Evolutionary conservation across 2,888 invertebrate species (phyloP).

Genomic region (Bombylius discolor): DNA sequence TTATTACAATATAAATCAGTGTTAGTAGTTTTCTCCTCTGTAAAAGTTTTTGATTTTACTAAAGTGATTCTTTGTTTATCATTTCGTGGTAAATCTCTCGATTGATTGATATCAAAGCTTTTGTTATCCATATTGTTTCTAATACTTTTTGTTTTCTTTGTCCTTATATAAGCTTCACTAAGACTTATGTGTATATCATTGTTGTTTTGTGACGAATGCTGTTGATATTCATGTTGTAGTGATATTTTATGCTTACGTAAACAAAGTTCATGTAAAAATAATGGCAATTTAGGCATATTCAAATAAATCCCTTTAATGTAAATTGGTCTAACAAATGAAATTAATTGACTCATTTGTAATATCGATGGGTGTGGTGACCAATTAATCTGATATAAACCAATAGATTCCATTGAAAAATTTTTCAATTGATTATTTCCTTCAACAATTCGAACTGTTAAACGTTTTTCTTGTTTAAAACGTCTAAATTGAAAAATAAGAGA

Average conservation of each 20-base stretch:
- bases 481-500: not conserved
- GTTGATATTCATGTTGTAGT: not conserved
- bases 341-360: not conserved
- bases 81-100: no score
- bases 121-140: no score
- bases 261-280: not conserved
- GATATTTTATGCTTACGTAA: not conserved
- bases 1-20: no score
- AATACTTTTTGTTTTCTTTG: no score
- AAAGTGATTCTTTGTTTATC: no score
- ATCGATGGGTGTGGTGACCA: constrained; percentile 3
- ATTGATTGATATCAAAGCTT: no score
- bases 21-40: no score
- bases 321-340: not conserved
- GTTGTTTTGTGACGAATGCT: not conserved
- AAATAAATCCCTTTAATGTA: not conserved
- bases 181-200: not conserved
- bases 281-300: not conserved
- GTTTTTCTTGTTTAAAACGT: not conserved
- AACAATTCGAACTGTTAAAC: not conserved
- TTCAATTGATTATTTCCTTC: not conserved
- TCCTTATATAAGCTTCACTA: no score
- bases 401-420: not conserved
- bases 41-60: no score
- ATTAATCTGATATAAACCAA: not conserved